Conservation (phyloP, 2,113 vertebrate species). For the Sula dactylatra region DNA sequence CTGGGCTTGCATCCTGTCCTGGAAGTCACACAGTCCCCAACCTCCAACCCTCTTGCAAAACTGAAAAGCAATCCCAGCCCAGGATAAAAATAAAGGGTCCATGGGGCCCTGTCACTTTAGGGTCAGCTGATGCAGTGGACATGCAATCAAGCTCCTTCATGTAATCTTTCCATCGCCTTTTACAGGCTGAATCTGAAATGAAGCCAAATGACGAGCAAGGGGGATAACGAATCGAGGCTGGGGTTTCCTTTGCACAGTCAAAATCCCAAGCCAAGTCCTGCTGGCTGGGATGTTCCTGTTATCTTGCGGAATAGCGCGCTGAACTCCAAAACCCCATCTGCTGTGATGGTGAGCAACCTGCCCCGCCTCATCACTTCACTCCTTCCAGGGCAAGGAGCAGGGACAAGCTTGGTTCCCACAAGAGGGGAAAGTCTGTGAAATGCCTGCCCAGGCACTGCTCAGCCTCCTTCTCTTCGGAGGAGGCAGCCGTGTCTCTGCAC, state of each 20-base stretch:
- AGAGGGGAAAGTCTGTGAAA: neutral
- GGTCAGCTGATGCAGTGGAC: neutral
- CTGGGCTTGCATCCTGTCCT: slow-evolving; percentile 3
- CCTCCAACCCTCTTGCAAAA: neutral
- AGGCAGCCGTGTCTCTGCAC: neutral
- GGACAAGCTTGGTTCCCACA: neutral
- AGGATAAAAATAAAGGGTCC: slow-evolving; percentile 19
- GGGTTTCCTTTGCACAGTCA: neutral
- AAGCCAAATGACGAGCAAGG: neutral
- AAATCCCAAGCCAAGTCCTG: neutral
- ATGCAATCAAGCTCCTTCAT: neutral
- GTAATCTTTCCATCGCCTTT: neutral
- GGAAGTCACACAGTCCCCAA: neutral
- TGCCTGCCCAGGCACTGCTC: neutral
- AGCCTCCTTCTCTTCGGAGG: neutral
- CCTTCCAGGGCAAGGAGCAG: neutral
- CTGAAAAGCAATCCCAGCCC: neutral
- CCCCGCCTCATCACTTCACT: neutral
- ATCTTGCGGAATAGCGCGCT: neutral
- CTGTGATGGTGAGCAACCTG: neutral
- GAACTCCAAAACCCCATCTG: neutral
- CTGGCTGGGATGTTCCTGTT: neutral
- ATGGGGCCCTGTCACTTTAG: neutral
- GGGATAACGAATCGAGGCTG: neutral
- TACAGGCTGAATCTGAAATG: neutral